Conservation (phyloP, 1,140 invertebrate species). For the Papilio xuthus region DNA sequence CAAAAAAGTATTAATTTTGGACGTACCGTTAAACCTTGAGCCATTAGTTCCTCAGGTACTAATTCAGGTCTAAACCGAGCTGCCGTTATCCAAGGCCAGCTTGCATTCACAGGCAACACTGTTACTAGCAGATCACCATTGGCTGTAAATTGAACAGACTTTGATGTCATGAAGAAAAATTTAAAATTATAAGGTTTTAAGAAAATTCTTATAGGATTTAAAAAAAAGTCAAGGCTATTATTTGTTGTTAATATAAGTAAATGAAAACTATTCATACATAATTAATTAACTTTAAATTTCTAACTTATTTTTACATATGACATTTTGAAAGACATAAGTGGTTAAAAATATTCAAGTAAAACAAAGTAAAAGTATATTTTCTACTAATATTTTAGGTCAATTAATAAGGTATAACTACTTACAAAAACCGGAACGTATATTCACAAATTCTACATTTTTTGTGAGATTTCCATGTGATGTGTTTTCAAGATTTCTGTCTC, state of each 20-base stretch:
- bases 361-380: slow-evolving; percentile 35
- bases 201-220: too few species aligned
- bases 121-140: slow-evolving; percentile 97
- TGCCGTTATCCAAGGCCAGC: slow-evolving; percentile 95
- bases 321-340: neutral
- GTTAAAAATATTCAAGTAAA: neutral
- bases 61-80: slow-evolving; percentile 95
- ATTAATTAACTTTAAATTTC: neutral
- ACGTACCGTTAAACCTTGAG: slow-evolving; percentile 93
- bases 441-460: slow-evolving; percentile 82
- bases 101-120: slow-evolving; percentile 92
- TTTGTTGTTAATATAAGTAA: too few species aligned
- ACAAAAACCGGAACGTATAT: slow-evolving; percentile 83
- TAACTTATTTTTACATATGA: neutral
- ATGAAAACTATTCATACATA: neutral
- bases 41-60: slow-evolving; percentile 97
- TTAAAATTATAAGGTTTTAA: neutral
- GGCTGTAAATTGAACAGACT: slow-evolving; percentile 80
- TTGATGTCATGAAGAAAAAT: slow-evolving; percentile 38
- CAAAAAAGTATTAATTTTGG: slow-evolving; percentile 42
- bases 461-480: slow-evolving; percentile 64
- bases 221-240: too few species aligned
- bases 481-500: slow-evolving; percentile 66
- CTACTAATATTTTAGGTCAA: slow-evolving; percentile 50
- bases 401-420: slow-evolving; percentile 60